Evolutionary conservation across 37 sponge, comb jelly and placozoan genomes (phyloP), one percentile per base, ranked within the genome.

Genomic region (Haliclona indistincta): DNA sequence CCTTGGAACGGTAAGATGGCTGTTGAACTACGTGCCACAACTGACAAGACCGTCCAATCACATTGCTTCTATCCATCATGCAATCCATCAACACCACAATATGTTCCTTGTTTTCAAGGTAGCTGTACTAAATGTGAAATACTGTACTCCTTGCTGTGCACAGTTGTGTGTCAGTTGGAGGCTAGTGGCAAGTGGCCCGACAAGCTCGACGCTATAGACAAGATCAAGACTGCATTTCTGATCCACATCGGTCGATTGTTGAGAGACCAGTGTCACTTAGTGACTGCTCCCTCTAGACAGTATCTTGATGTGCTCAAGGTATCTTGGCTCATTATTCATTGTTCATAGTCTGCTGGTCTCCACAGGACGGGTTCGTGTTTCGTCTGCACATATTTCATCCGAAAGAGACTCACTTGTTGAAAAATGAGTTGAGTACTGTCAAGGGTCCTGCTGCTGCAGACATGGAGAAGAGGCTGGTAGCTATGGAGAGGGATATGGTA

Each of bases 131-230:
- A 30, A 7, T 36, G 67, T 65, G 7, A 4, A 5, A 10, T 65
- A 5, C 4, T 32, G 22, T 38, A 8, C 32, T 4, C 37, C 17
- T 8, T 33, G 38, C 8, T 65, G 4, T 65, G 37, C 35, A 44
- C 81, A 84, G 92, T 91, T 38, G 85, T 99, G 32, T 84, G 87
- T 32, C 86, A 91, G 67, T 51, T 99, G 80, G 99, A 96, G 61
- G n/a, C 71, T 43, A 93, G 94, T 80, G 99, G 97, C 28, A 93
- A 96, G 75, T 99, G 99, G 99, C 99, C 99, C 29, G 90, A 95
- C 32, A 85, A 96, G 33, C 64, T 93, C 26, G 70, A 68, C 0
- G 99, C 94, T 56, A 91, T 99, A 54, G 33, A 54, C 23, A 74
- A 88, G 33, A 64, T 96, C 43, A 96, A 94, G 68, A 81, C 96